Evolutionary conservation across 2,888 invertebrate genomes (phyloP).

Genomic region (Eilema depressum): DNA sequence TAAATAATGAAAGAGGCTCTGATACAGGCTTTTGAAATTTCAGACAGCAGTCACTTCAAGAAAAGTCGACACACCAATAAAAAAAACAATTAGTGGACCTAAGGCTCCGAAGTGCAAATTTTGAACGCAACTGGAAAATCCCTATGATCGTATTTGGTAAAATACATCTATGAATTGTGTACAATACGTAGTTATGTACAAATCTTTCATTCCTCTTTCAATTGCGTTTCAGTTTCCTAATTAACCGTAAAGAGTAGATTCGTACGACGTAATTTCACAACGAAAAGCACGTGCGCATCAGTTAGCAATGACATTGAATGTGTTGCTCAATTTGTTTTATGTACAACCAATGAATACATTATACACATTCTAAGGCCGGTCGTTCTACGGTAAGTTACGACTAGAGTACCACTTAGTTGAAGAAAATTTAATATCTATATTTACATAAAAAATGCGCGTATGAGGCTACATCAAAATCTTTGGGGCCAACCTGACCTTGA

Average conservation of each 20-base stretch:
- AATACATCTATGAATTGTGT: too few relatives aligned
- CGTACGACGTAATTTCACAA: conserved; percentile 35
- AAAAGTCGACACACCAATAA: too few relatives aligned
- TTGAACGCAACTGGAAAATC: too few relatives aligned
- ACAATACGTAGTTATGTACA: too few relatives aligned
- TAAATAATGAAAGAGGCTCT: too few relatives aligned
- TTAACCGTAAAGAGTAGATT: conserved; percentile 23
- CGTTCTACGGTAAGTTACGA: conserved; percentile 3
- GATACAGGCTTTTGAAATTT: too few relatives aligned
- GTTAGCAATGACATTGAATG: conserved; percentile 64
- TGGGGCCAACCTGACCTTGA: background rate
- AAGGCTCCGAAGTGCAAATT: too few relatives aligned
- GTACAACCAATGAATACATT: conserved; percentile 58
- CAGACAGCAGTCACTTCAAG: too few relatives aligned
- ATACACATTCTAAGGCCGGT: conserved; percentile 23
- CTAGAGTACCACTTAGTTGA: background rate
- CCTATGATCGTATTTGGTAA: too few relatives aligned
- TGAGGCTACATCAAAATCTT: background rate
- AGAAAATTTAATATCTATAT: background rate
- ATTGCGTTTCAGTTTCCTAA: conserved; percentile 17
- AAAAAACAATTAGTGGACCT: too few relatives aligned
- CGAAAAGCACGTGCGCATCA: conserved; percentile 42
- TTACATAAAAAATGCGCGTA: background rate
- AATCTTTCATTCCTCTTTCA: background rate
- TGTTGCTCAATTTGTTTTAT: conserved; percentile 54